Evolutionary conservation across 2,113 vertebrate genomes (phyloP).

Genomic region (Kobus ellipsiprymnus): DNA sequence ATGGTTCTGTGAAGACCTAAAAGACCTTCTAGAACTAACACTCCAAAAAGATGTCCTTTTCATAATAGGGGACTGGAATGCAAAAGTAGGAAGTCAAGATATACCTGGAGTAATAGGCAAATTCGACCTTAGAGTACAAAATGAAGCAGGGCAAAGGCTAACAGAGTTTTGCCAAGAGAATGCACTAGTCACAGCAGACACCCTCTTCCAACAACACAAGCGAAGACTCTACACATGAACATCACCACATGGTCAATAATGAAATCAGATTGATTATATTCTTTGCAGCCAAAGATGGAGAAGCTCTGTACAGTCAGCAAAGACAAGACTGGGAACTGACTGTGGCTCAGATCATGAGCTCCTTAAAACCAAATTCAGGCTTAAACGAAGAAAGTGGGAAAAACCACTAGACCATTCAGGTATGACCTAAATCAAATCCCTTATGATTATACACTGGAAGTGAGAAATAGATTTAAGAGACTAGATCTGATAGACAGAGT

Average conservation of each 20-base stretch:
- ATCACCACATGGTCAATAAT: background rate
- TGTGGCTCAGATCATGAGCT: background rate
- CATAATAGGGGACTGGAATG: background rate
- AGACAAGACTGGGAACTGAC: background rate
- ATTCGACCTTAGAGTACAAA: background rate
- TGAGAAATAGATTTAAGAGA: background rate
- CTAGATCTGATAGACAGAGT: background rate
- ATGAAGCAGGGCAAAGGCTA: background rate
- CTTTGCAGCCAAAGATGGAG: background rate
- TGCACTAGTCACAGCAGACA: background rate
- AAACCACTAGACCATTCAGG: background rate
- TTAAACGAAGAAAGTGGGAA: background rate
- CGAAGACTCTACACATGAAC: background rate
- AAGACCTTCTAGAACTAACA: background rate
- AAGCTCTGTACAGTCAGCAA: background rate
- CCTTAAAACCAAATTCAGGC: background rate
- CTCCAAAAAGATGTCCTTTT: background rate
- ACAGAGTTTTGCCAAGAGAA: background rate
- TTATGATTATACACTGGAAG: background rate
- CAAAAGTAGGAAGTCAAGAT: background rate
- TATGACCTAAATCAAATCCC: background rate
- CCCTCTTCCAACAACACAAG: background rate
- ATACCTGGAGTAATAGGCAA: background rate
- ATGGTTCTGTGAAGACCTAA: background rate
- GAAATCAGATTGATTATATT: background rate